Evolutionary conservation across 2,888 invertebrate genomes (phyloP).

Genomic region (Agriopis aurantiaria): DNA sequence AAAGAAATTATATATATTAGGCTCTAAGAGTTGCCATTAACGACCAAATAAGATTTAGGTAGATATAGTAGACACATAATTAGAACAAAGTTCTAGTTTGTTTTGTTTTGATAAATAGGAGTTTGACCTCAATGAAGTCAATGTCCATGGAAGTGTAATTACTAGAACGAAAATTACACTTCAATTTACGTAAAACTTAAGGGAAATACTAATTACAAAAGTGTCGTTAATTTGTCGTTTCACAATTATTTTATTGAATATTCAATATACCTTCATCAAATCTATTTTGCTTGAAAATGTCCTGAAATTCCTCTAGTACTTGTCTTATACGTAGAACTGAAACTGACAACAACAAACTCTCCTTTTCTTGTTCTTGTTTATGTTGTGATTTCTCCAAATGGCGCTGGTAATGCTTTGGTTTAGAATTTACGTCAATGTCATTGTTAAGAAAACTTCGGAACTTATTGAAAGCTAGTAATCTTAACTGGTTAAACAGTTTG

Average conservation of each 20-base stretch:
- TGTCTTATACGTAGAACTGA: neutral
- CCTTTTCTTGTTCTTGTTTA: neutral
- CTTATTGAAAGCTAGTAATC: neutral
- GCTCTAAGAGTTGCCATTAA: too few species aligned
- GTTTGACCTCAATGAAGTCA: neutral
- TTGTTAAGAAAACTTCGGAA: neutral
- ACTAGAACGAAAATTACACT: conserved; percentile 9
- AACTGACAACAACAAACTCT: neutral
- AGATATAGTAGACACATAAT: too few species aligned
- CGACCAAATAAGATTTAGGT: too few species aligned
- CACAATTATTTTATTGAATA: conserved; percentile 10
- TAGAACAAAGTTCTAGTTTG: too few species aligned
- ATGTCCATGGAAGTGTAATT: conserved; percentile 6
- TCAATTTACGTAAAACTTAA: neutral
- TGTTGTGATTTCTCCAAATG: neutral
- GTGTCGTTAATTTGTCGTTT: conserved; percentile 1
- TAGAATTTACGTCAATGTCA: neutral
- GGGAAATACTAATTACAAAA: conserved; percentile 13
- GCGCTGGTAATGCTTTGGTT: neutral
- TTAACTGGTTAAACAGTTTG: neutral
- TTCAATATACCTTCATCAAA: neutral
- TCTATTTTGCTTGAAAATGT: neutral
- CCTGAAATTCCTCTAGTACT: neutral
- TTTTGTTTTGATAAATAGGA: too few species aligned
- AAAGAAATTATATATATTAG: too few species aligned